Base-by-base conservation (phyloP, 2,113 vertebrate genomes). In the Poeciliopsis prolifica region DNA sequence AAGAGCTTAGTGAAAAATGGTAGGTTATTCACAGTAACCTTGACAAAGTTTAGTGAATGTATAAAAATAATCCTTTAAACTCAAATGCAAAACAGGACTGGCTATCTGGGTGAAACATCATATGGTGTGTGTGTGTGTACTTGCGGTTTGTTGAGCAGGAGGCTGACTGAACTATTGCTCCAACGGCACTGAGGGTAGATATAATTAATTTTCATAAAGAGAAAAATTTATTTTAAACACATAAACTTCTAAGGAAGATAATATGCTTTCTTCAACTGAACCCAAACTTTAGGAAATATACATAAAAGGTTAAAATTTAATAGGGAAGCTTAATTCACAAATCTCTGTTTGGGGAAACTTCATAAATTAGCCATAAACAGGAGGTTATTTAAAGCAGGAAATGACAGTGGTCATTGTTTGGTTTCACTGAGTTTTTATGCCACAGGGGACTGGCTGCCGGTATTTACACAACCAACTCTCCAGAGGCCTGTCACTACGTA, bases 381-480 rank as follows among this genome's bases (percentile, higher is more conserved):
- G 5, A 61, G 19, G 10, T 26, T 65, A 61, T 58, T 58, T 30
- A 61, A 22, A 10, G 67, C 42, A 72, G 3, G 35, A 11, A 68
- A 37, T 48, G 7, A 68, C 65, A 42, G 14, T 15, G 14, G 14
- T 15, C 4, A 15, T 14, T 8, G 14, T 26, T 5, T 40, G 24
- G 3, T 29, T 66, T 60, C 14, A 68, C 22, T 3, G 8, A 70
- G 2, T 54, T 44, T 72, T 70, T 85, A 62, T 80, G n/a, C 26
- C 37, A 12, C 44, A 95, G 95, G 31, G 95, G 95, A 24, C 78
- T 95, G 61, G 90, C 92, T 12, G 61, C 87, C 0, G 95, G 95
- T 37, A 95, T 95, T 78, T 95, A 95, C 82, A 92, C 94, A 0
- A 95, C 94, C 70, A 95, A 95, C 88, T 90, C 92, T 0, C 77